phyloP scores from a whole-genome alignment of 37 sponge, comb jelly and placozoan genomes.

The Beroe forskalii region DNA sequence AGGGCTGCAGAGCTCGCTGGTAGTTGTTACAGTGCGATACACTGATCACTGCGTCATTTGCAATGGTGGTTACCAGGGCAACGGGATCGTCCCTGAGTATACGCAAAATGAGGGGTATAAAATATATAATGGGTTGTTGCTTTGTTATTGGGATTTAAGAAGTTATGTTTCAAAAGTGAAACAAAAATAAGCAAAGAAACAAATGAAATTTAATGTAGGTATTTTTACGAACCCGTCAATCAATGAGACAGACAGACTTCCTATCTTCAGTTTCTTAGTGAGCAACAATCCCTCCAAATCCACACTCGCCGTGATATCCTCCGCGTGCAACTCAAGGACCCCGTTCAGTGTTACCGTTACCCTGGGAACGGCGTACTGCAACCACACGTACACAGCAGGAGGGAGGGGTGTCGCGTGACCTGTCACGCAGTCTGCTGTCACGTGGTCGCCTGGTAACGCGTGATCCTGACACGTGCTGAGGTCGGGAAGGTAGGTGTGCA shows the following conservation, averaged over 20 bases:
- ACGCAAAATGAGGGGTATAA: too few species aligned
- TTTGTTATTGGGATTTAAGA: too few species aligned
- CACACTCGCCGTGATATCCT: constrained; percentile 47
- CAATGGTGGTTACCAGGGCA: not conserved
- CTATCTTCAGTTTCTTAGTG: constrained; percentile 63
- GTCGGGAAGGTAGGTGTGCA: constrained; percentile 55
- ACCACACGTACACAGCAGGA: constrained; percentile 12
- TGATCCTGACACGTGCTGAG: not conserved
- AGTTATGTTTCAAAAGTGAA: too few species aligned
- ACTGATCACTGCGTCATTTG: constrained; percentile 2
- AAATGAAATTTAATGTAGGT: too few species aligned
- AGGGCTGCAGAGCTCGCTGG: not conserved
- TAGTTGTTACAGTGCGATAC: constrained; percentile 42
- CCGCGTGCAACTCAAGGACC: not conserved
- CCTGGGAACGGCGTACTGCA: constrained; percentile 57
- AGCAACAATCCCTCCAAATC: constrained; percentile 26
- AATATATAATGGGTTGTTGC: too few species aligned
- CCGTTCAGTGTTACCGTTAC: constrained; percentile 22
- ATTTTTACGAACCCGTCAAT: not conserved
- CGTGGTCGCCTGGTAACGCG: not conserved
- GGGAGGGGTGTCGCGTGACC: not conserved
- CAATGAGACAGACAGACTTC: not conserved
- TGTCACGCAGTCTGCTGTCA: not conserved
- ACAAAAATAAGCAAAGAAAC: too few species aligned
- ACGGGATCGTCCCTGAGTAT: not conserved